Evolutionary conservation across 2,888 invertebrate species (phyloP).

Genomic region (Chromoteleia sp.): DNA sequence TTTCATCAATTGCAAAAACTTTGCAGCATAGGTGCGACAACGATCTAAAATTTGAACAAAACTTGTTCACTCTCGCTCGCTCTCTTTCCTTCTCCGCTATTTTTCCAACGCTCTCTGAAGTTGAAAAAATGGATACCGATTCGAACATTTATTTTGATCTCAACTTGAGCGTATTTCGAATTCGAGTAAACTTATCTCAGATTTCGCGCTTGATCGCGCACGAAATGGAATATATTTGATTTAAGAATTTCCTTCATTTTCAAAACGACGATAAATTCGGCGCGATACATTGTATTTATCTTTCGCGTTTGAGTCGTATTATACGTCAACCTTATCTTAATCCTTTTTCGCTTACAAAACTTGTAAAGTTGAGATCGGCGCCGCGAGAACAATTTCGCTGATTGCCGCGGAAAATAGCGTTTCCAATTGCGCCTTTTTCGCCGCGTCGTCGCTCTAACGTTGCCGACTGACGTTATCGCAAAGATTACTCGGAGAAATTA

Average conservation of each 20-base stretch:
- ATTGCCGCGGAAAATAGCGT: constrained; percentile 60
- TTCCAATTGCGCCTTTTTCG: constrained; percentile 64
- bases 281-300: constrained; percentile 56
- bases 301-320: constrained; percentile 46
- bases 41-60: no score
- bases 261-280: constrained; percentile 49
- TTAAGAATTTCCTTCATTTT: constrained; percentile 43
- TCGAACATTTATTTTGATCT: constrained; percentile 34
- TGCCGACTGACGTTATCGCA: constrained; percentile 58
- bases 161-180: constrained; percentile 40
- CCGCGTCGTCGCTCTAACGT: constrained; percentile 29
- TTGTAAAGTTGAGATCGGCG: constrained; percentile 56
- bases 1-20: no score
- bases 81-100: no score
- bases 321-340: constrained; percentile 66
- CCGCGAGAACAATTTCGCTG: constrained; percentile 61
- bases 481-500: constrained; percentile 69
- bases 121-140: constrained; percentile 15
- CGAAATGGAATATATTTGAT: constrained; percentile 54
- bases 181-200: constrained; percentile 42
- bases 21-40: no score
- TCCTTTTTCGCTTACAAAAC: constrained; percentile 54
- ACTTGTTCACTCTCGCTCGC: no score
- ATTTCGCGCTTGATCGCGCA: constrained; percentile 46
- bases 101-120: no score